phyloP scores from a whole-genome alignment of 2,113 vertebrate species.

The Tragelaphus buxtoni region DNA sequence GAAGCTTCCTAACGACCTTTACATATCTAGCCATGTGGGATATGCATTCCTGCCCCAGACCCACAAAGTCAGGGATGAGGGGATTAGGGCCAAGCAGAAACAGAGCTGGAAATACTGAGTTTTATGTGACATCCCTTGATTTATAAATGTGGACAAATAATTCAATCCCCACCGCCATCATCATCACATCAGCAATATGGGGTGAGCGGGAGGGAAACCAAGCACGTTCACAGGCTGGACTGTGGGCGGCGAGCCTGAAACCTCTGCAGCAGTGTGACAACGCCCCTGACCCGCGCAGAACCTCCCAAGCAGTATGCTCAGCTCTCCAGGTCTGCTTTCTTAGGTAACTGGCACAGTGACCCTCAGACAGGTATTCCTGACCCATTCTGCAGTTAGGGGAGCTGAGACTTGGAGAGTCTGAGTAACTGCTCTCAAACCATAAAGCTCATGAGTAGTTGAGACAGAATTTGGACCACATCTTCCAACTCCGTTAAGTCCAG shows the following conservation, averaged over 20 bases:
- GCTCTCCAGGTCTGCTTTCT: rapidly evolving
- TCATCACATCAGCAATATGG: neutral
- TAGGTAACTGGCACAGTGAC: rapidly evolving
- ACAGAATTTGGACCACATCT: neutral
- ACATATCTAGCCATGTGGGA: neutral
- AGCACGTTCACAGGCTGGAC: neutral
- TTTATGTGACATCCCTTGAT: neutral
- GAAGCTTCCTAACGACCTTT: neutral
- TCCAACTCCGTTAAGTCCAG: neutral
- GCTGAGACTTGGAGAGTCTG: neutral
- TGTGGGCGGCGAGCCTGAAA: neutral
- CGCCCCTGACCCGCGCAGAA: rapidly evolving
- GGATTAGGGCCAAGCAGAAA: neutral
- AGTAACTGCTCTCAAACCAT: neutral
- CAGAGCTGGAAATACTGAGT: neutral
- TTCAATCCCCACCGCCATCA: neutral
- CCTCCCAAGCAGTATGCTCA: rapidly evolving
- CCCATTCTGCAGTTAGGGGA: neutral
- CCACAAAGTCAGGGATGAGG: neutral
- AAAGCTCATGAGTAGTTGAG: rapidly evolving
- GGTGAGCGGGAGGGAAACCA: neutral
- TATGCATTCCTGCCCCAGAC: neutral
- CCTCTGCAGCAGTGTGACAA: rapidly evolving
- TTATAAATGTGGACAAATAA: neutral
- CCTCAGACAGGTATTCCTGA: neutral